Base-by-base conservation (phyloP, 2,888 invertebrate genomes). In the Coelinius sp. region DNA sequence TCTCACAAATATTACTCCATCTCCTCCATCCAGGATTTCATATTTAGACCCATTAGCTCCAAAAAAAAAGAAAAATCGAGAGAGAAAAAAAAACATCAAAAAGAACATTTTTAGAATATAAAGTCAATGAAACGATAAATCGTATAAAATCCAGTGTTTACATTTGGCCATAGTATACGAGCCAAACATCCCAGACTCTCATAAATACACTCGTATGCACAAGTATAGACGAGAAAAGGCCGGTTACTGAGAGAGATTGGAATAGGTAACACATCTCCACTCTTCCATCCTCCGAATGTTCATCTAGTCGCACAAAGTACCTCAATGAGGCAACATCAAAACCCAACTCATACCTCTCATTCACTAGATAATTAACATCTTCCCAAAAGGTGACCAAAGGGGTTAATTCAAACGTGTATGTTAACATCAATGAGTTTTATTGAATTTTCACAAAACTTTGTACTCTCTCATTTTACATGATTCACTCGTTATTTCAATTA, bases 281-380 rank as follows among this genome's bases (percentile, higher is more conserved):
- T 65, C 69, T 52, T 10, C 6, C 10, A 68, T 27, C 69, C 20
- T 41, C 70, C 14, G 63, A 71, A 31, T 73, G 70, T 64, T 68
- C 69, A 64, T 75, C 77, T 78, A 78, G 78, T 78, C 77, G 80
- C 70, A 76, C 75, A 70, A 76, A 77, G 77, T 79, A 74, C 72
- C 75, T 76, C 76, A 73, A 67, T 70, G 76, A 71, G 78, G 62
- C 74, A 75, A 76, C 78, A 77, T 49, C 46, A 49, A 17, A 49
- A 20, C 38, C n/a, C 22, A 8, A 17, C n/a, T n/a, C n/a, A 17
- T 46, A 24, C 24, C n/a, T 5, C 10, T 10, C 38, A 35, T 12
- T 22, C 22, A 41, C 7, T 22, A 2, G 2, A 22, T 12, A 62
- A 20, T 38, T 38, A 31, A 35, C 27, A 20, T 31, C 27, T 12